A percentile compares a stretch with the other conserved stretches of the same genome.
phyloP scores from a whole-genome alignment of 2,113 vertebrate species.

The Etheostoma cragini region DNA sequence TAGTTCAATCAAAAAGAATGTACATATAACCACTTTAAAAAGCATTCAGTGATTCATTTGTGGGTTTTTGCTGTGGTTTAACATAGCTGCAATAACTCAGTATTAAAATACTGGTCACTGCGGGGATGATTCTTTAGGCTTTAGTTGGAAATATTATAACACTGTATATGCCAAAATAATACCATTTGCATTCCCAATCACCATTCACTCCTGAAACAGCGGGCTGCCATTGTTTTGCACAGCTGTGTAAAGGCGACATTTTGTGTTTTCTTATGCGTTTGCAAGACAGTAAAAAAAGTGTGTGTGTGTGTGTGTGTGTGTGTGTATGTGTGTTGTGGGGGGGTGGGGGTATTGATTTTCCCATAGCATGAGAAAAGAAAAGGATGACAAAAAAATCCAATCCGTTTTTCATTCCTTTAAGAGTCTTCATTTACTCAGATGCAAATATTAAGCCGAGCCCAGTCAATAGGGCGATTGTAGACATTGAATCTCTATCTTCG shows the following conservation, averaged over 20 bases:
- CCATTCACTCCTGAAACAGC: conserved; percentile 2
- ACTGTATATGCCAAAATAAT: conserved; percentile 15
- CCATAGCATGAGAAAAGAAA: conserved; percentile 69
- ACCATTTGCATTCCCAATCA: conserved; percentile 10
- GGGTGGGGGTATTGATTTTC: conserved; percentile 75
- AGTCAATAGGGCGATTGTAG: conserved; percentile 79
- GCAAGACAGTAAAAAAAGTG: conserved; percentile 40
- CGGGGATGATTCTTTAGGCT: neutral
- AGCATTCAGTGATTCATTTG: neutral
- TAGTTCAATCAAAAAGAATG: neutral
- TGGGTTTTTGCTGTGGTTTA: conserved; percentile 8
- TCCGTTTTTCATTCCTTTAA: conserved; percentile 78
- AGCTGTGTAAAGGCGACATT: conserved; percentile 62
- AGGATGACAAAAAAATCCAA: conserved; percentile 63
- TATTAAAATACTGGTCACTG: conserved; percentile 13
- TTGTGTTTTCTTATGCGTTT: conserved; percentile 49
- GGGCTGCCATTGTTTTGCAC: conserved; percentile 7
- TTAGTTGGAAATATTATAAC: conserved; percentile 7
- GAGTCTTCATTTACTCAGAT: conserved; percentile 80
- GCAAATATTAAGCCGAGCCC: conserved; percentile 78
- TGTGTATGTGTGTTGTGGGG: conserved; percentile 6
- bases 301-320: conserved; percentile 6
- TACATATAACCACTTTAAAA: neutral
- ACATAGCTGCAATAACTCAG: conserved; percentile 9
- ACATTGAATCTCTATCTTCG: conserved; percentile 71